Base-by-base conservation (phyloP, 2,113 vertebrate genomes). In the Oncorhynchus kisutch region DNA sequence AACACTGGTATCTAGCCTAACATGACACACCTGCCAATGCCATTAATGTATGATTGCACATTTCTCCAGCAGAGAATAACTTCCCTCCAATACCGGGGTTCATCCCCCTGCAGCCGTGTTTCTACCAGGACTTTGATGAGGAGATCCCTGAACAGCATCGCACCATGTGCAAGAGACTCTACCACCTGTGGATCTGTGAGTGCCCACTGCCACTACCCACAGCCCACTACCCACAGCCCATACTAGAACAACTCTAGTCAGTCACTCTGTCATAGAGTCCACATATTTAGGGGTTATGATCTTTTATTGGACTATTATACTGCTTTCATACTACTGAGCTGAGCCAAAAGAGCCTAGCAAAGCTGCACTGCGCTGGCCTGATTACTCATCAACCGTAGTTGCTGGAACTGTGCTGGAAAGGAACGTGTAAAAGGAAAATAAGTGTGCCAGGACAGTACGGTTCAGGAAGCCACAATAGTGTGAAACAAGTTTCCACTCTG, bases 151-250 rank as follows among this genome's bases (percentile, higher is more conserved):
- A 97, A 0, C 95, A 97, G 88, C 97, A 99, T 81, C 95, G 95
- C 64, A 95, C 87, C 87, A 93, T 96, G 92, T 96, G 96, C 93
- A 99, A 97, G 86, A 96, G 96, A 77, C 95, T 99, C 78, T 99
- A 99, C 91, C 94, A 99, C 92, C 95, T 99, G 87, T 99, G 98
- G 98, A 98, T 99, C 89, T 8, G 98, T 99, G 90, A 97, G 98
- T 97, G 29, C 72, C 20, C 57, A 18, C 60, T 31, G 8, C 11
- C 20, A 14, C 45, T 11, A 31, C 72, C 20, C 57, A 18, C 51
- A 25, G 8, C 11, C 20, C 57, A 18, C 60, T 31, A 22, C 12
- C 65, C 4, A 48, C 8, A 73, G n/a, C 59, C 27, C 49, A 65
- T n/a, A 67, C 27, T 16, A 14, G 5, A 11, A 67, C 27, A 57